Evolutionary conservation across 2,888 invertebrate genomes (phyloP).

Genomic region (Cistogaster globosa): DNA sequence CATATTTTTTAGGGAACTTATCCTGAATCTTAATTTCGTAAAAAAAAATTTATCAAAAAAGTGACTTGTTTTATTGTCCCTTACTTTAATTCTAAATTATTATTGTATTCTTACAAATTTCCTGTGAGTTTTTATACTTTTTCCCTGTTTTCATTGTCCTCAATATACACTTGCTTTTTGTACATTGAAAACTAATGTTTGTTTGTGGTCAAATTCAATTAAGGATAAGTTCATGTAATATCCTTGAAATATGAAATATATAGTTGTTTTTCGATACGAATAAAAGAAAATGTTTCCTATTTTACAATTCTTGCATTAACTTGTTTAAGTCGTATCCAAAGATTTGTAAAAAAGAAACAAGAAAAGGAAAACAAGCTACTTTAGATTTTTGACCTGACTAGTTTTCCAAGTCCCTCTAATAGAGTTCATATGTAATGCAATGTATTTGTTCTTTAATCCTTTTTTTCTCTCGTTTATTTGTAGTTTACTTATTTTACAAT

Average conservation of each 20-base stretch:
- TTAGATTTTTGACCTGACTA: conserved; percentile 61
- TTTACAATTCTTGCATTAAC: conserved; percentile 20
- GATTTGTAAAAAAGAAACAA: conserved; percentile 42
- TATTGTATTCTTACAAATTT: conserved; percentile 52
- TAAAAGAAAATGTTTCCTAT: not conserved
- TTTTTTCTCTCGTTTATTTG: not conserved
- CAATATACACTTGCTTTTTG: conserved; percentile 17
- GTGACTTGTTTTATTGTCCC: not conserved
- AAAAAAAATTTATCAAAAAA: not conserved
- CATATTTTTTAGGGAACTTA: no score
- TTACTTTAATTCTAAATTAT: conserved; percentile 6
- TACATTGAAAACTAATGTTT: conserved; percentile 64
- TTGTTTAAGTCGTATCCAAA: conserved; percentile 36
- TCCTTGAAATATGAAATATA: conserved; percentile 67
- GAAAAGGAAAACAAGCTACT: conserved; percentile 27
- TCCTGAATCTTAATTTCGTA: no score
- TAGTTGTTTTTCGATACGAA: conserved; percentile 3
- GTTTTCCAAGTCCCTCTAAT: conserved; percentile 42
- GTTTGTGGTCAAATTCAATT: conserved; percentile 73
- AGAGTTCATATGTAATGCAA: conserved; percentile 3
- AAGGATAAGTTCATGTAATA: conserved; percentile 72
- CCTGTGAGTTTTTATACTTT: conserved; percentile 33
- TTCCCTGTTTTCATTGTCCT: conserved; percentile 20
- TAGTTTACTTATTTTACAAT: not conserved
- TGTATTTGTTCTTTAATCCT: not conserved